Conservation (phyloP, 2,797 vertebrate species). For the Sebastiscus tertius region DNA sequence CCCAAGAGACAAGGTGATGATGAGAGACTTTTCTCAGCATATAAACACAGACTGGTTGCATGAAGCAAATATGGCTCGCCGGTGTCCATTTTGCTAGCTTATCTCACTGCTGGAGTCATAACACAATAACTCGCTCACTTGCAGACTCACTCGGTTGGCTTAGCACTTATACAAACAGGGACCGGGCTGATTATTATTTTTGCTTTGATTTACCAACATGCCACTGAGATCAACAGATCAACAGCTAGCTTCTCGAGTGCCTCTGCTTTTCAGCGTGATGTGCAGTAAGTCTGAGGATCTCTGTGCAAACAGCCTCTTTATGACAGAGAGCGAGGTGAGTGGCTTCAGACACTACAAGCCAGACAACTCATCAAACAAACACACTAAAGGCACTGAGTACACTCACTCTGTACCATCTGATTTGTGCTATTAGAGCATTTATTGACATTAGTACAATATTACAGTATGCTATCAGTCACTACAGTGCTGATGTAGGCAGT, state of each 20-base stretch:
- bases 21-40: background rate
- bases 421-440: conserved; percentile 71
- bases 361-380: conserved; percentile 81
- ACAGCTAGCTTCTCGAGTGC: conserved; percentile 71
- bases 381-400: conserved; percentile 72
- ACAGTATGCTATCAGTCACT: conserved; percentile 41
- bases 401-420: conserved; percentile 61
- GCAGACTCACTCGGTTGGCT: conserved; percentile 51
- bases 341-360: conserved; percentile 81
- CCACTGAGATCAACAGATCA: conserved; percentile 78
- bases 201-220: conserved; percentile 74
- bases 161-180: conserved; percentile 71
- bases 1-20: background rate
- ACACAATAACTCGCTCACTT: conserved; percentile 49
- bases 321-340: conserved; percentile 79
- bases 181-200: conserved; percentile 71
- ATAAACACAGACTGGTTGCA: conserved; percentile 20
- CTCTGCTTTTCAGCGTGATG: conserved; percentile 69
- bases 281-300: conserved; percentile 81
- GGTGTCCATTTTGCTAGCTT: conserved; percentile 50
- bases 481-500: background rate
- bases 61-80: conserved; percentile 38
- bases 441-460: conserved; percentile 68
- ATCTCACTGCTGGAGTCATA: conserved; percentile 54
- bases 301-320: conserved; percentile 85